Base-by-base conservation (phyloP, 2,888 invertebrate genomes). In the Brassicogethes aeneus region DNA sequence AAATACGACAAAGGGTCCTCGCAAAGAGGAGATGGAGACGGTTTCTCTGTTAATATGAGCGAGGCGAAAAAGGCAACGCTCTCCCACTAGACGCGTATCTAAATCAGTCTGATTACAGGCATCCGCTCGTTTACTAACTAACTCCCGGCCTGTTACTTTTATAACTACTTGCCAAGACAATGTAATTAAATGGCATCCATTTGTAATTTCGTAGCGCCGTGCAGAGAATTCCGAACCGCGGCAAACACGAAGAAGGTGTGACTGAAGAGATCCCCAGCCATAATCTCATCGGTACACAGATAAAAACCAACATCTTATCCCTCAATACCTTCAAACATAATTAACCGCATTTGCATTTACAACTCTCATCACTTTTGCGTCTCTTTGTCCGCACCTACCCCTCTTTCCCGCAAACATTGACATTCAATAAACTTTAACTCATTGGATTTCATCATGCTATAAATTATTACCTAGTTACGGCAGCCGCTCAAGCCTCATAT, bases 171-270 rank as follows among this genome's bases (percentile, higher is more conserved):
- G 65, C 65, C 66, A 66, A 68, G 66, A 66, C 68, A 66, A 66
- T 66, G 66, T 67, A 68, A 67, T 67, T 66, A 66, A 68, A 66
- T 66, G 66, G 66, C 64, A 66, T 66, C 66, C 68, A 67, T 68
- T 68, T 66, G 68, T 67, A 68, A 68, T 67, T 65, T 67, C 58
- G 56, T 55, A 61, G 57, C 61, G 60, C 62, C 65, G 65, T 66
- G 67, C 63, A 59, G 61, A 57, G 67, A 65, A 65, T 66, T 63
- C 61, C n/a, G 64, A 64, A 65, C 63, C 58, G 63, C 61, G 57
- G 58, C n/a, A n/a, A 65, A 67, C 67, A 67, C 65, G 65, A 59
- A 67, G 64, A 67, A 67, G 67, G 67, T 67, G 67, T 67, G 64
- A 66, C 67, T 62, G 58, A 54, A 5, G 60, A 58, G 59, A 57